Conservation (phyloP, 2,113 vertebrate genomes). For the Petrocephalus zakoni region DNA sequence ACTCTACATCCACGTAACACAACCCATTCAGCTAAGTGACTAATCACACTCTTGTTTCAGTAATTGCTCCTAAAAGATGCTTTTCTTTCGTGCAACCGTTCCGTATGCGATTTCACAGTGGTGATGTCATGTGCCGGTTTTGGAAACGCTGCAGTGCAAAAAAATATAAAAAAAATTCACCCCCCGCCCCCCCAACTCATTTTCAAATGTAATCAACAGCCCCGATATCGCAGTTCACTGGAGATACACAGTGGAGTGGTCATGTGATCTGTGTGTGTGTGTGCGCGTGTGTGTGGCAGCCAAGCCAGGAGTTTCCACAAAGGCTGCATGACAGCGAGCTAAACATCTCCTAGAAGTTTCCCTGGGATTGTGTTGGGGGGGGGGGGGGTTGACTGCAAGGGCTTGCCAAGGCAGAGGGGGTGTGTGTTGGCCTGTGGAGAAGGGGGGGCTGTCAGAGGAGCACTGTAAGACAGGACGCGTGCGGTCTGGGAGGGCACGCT, state of each 20-base stretch:
- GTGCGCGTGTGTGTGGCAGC: background rate
- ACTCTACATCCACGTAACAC: background rate
- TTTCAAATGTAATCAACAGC: background rate
- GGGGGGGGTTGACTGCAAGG: background rate
- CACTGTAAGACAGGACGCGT: background rate
- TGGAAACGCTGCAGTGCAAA: background rate
- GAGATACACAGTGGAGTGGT: background rate
- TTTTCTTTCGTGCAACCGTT: background rate
- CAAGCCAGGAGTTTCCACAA: background rate
- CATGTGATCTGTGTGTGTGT: background rate
- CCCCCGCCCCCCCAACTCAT: background rate
- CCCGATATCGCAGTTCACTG: background rate
- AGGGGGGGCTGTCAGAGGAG: background rate
- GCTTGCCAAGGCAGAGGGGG: background rate
- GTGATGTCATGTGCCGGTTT: background rate
- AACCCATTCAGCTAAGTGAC: background rate
- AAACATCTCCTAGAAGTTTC: background rate
- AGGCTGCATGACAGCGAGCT: background rate
- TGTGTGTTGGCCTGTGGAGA: background rate
- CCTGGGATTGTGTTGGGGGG: no score
- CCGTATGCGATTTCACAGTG: background rate
- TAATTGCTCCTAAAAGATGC: conserved; percentile 3
- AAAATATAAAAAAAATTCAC: background rate
- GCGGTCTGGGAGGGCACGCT: background rate
- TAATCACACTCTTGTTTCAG: background rate